phyloP scores from a whole-genome alignment of 2,113 vertebrate species.

The Brienomyrus longianalis region DNA sequence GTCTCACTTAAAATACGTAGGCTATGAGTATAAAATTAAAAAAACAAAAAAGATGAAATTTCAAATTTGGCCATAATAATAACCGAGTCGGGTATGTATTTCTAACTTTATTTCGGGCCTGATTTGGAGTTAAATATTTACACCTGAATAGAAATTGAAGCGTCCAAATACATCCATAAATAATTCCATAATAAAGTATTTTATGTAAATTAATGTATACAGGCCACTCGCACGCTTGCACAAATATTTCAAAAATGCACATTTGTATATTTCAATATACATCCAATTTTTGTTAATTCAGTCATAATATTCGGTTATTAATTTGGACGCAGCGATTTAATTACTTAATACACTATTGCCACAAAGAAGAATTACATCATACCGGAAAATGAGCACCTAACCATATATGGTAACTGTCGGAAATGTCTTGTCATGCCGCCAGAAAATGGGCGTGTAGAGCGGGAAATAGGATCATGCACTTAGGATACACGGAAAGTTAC shows the following conservation, averaged over 20 bases:
- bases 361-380: constrained; percentile 47
- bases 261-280: neutral
- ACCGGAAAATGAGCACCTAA: constrained; percentile 47
- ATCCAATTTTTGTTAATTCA: neutral
- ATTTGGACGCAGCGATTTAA: neutral
- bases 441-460: constrained; percentile 52
- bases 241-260: neutral
- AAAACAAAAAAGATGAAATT: neutral
- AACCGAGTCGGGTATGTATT: neutral
- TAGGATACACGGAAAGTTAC: neutral
- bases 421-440: constrained; percentile 50
- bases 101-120: neutral
- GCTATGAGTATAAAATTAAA: neutral
- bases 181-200: neutral
- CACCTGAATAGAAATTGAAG: neutral
- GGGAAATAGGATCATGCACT: constrained; percentile 45
- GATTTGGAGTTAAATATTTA: neutral
- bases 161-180: neutral
- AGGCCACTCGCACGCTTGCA: neutral
- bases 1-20: neutral
- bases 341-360: neutral
- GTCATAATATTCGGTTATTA: neutral
- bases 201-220: neutral
- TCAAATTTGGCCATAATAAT: neutral
- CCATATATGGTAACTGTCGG: constrained; percentile 59